Conservation (phyloP, 2,888 invertebrate genomes). For the Hyposoter didymator region DNA sequence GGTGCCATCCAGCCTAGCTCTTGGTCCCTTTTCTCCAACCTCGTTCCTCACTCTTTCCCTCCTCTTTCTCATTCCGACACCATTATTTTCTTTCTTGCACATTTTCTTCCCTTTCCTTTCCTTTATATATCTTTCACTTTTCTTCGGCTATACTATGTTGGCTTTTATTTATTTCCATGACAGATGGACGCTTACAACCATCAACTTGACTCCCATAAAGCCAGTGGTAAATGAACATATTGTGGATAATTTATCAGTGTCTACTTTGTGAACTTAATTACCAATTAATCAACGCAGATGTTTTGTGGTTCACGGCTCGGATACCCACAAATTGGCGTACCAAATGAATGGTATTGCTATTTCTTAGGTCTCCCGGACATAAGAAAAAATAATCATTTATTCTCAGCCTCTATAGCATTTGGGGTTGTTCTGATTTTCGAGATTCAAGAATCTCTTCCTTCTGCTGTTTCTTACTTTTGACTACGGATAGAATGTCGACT, state of each 20-base stretch:
- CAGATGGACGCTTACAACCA: slow-evolving; percentile 7
- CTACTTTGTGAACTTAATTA: slow-evolving; percentile 10
- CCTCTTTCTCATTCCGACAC: slow-evolving; percentile 16
- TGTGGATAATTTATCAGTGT: not conserved
- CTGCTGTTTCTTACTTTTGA: too few relatives aligned
- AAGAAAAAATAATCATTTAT: not conserved
- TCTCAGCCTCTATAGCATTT: not conserved
- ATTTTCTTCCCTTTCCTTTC: slow-evolving; percentile 24
- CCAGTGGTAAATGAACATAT: not conserved
- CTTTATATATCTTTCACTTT: slow-evolving; percentile 51
- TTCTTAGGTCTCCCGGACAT: not conserved
- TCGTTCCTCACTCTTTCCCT: not conserved
- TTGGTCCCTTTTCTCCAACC: slow-evolving; percentile 14
- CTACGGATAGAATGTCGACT: too few relatives aligned
- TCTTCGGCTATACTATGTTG: slow-evolving; percentile 5
- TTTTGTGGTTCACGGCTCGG: not conserved
- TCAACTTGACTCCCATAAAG: slow-evolving; percentile 28
- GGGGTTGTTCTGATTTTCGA: too few relatives aligned
- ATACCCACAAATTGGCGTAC: not conserved
- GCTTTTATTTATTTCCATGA: slow-evolving; percentile 37
- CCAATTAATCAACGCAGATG: slow-evolving; percentile 17
- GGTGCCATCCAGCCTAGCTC: slow-evolving; percentile 38
- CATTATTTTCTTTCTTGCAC: not conserved
- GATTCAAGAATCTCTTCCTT: too few relatives aligned
- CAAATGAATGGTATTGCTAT: not conserved